Conservation (phyloP, 2,888 invertebrate species). For the Griposia aprilina region DNA sequence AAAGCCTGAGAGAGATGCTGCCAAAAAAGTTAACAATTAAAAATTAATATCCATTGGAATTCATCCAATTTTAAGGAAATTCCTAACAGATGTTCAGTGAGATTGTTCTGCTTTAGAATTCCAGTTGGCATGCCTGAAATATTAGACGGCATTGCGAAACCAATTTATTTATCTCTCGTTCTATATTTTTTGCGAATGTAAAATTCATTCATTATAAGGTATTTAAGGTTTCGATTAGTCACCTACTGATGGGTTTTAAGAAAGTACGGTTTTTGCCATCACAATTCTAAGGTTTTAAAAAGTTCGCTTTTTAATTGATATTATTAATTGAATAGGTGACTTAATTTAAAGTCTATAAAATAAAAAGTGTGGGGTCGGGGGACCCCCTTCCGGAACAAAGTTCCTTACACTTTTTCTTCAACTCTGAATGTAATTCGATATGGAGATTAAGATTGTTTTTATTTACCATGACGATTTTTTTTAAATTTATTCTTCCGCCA, state of each 20-base stretch:
- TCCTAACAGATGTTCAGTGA: constrained; percentile 44
- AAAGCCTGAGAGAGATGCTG: neutral
- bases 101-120: constrained; percentile 43
- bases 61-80: constrained; percentile 33
- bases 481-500: too few species aligned
- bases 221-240: neutral
- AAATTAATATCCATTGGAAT: constrained; percentile 32
- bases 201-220: neutral
- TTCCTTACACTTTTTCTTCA: too few species aligned
- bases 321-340: too few species aligned
- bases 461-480: too few species aligned
- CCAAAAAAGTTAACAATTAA: constrained; percentile 28
- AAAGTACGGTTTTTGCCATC: too few species aligned
- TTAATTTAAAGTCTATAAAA: too few species aligned
- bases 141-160: constrained; percentile 34
- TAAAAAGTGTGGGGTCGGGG: too few species aligned
- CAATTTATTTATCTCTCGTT: constrained; percentile 39
- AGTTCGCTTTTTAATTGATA: too few species aligned
- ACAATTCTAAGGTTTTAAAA: too few species aligned
- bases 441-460: too few species aligned
- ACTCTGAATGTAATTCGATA: too few species aligned
- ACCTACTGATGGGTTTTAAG: neutral
- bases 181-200: constrained; percentile 9
- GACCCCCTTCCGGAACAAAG: too few species aligned
- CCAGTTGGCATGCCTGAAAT: constrained; percentile 39